phyloP scores from a whole-genome alignment of 2,888 invertebrate species.

The Atherix ibis region DNA sequence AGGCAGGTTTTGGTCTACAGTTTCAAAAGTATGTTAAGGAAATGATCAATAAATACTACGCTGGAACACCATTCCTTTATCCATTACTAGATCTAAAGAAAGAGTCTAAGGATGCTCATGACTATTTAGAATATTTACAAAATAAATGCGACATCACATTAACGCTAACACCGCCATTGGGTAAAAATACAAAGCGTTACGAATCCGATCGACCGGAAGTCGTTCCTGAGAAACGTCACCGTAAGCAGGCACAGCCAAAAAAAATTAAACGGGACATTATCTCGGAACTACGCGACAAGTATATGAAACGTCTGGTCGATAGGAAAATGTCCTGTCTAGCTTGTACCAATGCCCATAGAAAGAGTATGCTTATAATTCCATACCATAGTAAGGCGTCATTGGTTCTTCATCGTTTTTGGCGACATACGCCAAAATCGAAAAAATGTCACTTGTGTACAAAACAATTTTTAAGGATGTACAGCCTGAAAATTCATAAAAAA shows the following conservation, averaged over 20 bases:
- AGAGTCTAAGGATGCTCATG: constrained; percentile 17
- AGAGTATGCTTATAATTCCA: constrained; percentile 24
- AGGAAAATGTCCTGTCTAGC: constrained; percentile 26
- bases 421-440: constrained; percentile 22
- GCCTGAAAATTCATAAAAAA: constrained; percentile 24
- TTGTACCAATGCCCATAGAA: constrained; percentile 15
- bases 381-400: constrained; percentile 36
- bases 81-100: constrained; percentile 11
- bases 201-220: constrained; percentile 11
- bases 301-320: constrained; percentile 28
- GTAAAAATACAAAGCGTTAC: neutral
- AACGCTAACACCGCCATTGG: constrained; percentile 15
- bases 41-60: constrained; percentile 31
- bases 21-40: constrained; percentile 32
- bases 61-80: constrained; percentile 26
- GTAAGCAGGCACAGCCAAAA: constrained; percentile 37
- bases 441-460: constrained; percentile 20
- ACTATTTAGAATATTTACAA: constrained; percentile 31
- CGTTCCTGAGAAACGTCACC: constrained; percentile 32
- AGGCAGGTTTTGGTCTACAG: constrained; percentile 29
- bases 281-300: constrained; percentile 29
- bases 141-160: constrained; percentile 32
- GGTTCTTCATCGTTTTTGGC: constrained; percentile 37
- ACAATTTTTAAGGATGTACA: constrained; percentile 22
- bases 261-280: constrained; percentile 28